These are phyloP conservation scores for Gallinago jamesoni DNA, from an alignment of 2,113 vertebrate species.

Conservation along the genomic window DNA sequence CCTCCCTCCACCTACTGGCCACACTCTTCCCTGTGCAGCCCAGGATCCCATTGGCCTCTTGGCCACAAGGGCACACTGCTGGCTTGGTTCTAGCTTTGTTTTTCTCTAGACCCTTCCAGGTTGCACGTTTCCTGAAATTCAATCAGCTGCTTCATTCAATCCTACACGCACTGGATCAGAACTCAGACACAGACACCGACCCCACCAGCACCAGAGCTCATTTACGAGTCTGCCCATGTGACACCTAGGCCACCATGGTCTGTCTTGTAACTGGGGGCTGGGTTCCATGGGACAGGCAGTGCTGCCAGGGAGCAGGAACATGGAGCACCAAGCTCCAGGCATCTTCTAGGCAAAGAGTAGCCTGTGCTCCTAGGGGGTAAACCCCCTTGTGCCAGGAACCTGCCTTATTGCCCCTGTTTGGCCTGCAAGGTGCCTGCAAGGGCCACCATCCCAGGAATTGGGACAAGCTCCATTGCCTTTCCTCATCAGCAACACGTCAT, in stretches of 20 bases:
- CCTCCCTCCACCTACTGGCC: too few species aligned
- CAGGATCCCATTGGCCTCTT: too few species aligned
- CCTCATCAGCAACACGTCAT: not conserved
- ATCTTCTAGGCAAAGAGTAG: not conserved
- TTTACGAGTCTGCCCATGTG: not conserved
- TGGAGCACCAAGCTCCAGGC: not conserved
- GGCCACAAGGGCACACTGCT: too few species aligned
- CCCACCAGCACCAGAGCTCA: not conserved
- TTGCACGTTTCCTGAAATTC: not conserved
- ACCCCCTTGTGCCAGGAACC: not conserved
- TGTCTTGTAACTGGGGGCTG: not conserved
- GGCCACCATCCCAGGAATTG: not conserved
- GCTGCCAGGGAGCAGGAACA: not conserved
- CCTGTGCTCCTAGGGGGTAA: not conserved
- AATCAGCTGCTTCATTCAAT: not conserved
- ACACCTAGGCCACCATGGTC: fast-evolving
- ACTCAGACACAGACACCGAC: fast-evolving
- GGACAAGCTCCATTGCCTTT: not conserved
- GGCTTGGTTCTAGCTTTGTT: not conserved
- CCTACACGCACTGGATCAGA: fast-evolving
- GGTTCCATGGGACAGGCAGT: not conserved
- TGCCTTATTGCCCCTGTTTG: not conserved
- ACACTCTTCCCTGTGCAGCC: too few species aligned
- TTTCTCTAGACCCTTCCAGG: not conserved
- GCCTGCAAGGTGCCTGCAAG: fast-evolving